Evolutionary conservation across 1,140 invertebrate species (phyloP).

Genomic region (Heliconius melpomene): DNA sequence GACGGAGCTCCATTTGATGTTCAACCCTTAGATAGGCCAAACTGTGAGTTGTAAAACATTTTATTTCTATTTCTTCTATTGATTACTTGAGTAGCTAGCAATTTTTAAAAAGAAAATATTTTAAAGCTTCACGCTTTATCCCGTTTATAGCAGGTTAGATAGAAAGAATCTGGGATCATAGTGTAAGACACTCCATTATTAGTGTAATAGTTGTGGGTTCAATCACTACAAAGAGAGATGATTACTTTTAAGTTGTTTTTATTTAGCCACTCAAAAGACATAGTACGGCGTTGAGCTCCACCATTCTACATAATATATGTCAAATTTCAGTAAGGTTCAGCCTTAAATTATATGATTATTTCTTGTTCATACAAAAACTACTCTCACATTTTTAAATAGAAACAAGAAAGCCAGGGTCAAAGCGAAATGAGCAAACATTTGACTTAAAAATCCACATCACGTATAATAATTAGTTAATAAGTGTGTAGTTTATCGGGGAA

Average conservation of each 20-base stretch:
- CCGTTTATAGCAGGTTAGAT: too few relatives aligned
- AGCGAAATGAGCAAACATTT: slow-evolving; percentile 22
- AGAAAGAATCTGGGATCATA: too few relatives aligned
- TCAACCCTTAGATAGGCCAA: not conserved
- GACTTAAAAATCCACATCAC: slow-evolving; percentile 43
- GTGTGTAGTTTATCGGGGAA: slow-evolving; percentile 51
- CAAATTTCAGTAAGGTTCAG: too few relatives aligned
- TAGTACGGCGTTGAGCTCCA: too few relatives aligned
- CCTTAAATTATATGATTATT: too few relatives aligned
- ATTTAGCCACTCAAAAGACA: too few relatives aligned
- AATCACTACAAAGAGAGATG: too few relatives aligned
- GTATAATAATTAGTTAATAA: slow-evolving; percentile 58
- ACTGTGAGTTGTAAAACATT: not conserved
- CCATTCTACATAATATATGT: not conserved
- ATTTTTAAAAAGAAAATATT: not conserved
- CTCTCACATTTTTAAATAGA: not conserved
- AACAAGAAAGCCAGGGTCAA: not conserved
- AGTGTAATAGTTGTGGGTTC: too few relatives aligned
- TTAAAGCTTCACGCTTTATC: too few relatives aligned
- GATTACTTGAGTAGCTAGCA: not conserved
- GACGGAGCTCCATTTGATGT: not conserved
- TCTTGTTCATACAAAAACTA: too few relatives aligned
- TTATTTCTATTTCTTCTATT: not conserved
- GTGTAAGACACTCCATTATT: too few relatives aligned
- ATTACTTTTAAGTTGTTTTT: too few relatives aligned